phyloP scores from a whole-genome alignment of 2,888 invertebrate genomes.

The Drosophila anomalata region DNA sequence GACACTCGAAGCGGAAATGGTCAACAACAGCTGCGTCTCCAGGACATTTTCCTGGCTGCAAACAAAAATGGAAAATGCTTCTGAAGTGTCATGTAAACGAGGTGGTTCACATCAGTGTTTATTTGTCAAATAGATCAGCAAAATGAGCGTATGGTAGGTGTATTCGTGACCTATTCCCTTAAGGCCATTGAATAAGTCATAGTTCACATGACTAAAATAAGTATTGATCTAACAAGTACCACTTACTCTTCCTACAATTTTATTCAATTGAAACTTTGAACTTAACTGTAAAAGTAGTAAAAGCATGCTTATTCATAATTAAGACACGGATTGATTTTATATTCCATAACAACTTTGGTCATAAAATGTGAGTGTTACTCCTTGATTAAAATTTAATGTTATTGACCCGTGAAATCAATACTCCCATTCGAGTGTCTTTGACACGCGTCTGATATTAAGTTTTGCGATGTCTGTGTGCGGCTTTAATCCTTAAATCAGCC shows the following conservation, averaged over 20 bases:
- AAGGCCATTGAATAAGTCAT: conserved; percentile 25
- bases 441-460: conserved; percentile 44
- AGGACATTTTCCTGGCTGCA: conserved; percentile 20
- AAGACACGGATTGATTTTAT: background rate
- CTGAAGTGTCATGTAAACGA: conserved; percentile 45
- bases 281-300: background rate
- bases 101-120: conserved; percentile 18
- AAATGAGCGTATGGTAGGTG: conserved; percentile 24
- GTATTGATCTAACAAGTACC: conserved; percentile 25
- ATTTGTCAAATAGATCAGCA: conserved; percentile 22
- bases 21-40: conserved; percentile 42
- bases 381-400: conserved; percentile 12
- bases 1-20: conserved; percentile 49
- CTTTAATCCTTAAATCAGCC: conserved; percentile 13
- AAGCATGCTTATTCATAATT: background rate
- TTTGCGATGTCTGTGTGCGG: conserved; percentile 15
- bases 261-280: background rate
- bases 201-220: conserved; percentile 12
- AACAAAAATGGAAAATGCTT: conserved; percentile 34
- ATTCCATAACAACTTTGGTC: background rate
- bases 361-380: background rate
- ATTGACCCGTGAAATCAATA: conserved; percentile 15
- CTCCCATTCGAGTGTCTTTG: conserved; percentile 4
- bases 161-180: conserved; percentile 1
- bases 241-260: background rate